Conservation (phyloP, 2,888 invertebrate genomes). For the Doris montereyensis region DNA sequence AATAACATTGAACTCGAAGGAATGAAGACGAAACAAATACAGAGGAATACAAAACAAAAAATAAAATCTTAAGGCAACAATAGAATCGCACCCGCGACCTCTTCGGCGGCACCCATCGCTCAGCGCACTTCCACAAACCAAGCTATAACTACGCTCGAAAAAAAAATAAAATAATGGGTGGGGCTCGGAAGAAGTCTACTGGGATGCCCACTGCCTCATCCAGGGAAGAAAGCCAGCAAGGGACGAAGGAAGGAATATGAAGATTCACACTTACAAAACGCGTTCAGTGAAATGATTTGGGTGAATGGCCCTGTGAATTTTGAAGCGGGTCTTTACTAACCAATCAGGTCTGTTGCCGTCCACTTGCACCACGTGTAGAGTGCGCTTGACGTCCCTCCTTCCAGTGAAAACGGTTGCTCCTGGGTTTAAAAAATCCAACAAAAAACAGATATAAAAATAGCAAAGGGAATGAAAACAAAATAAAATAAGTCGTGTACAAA, state of each 20-base stretch:
- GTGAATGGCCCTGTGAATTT: slow-evolving; percentile 18
- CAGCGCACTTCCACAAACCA: too few species aligned
- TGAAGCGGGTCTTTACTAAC: slow-evolving; percentile 60
- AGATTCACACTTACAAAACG: slow-evolving; percentile 37
- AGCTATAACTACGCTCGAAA: too few species aligned
- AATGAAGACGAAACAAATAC: too few species aligned
- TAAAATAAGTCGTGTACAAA: neutral
- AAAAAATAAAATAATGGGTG: too few species aligned
- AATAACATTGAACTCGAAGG: too few species aligned
- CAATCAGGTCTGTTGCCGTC: slow-evolving; percentile 79
- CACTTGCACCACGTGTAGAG: slow-evolving; percentile 77
- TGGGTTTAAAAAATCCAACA: slow-evolving; percentile 36
- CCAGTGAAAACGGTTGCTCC: slow-evolving; percentile 92
- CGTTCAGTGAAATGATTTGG: slow-evolving; percentile 18
- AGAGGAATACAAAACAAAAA: too few species aligned
- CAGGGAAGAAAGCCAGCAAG: neutral
- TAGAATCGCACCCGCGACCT: too few species aligned
- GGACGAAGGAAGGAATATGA: neutral
- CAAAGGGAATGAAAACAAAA: neutral
- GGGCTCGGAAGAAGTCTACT: too few species aligned
- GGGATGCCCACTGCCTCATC: too few species aligned
- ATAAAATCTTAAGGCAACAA: too few species aligned
- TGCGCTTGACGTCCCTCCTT: slow-evolving; percentile 81
- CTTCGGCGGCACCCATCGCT: too few species aligned
- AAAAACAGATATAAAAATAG: neutral